Conservation (phyloP, 2,797 vertebrate species). For the Scomberomorus guttatus region DNA sequence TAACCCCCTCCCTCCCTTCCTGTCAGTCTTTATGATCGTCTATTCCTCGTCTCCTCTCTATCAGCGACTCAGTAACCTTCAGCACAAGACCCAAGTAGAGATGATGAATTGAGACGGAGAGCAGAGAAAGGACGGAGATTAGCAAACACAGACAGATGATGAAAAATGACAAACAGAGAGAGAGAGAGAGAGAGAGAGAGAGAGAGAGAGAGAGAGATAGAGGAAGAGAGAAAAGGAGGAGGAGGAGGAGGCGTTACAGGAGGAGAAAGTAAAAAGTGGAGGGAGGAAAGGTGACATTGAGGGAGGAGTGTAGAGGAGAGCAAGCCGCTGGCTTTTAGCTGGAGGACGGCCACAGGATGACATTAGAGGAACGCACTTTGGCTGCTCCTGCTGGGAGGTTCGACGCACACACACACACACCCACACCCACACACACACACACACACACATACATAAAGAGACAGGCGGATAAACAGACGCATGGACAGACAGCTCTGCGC, state of each 20-base stretch:
- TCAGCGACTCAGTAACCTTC: slow-evolving; percentile 84
- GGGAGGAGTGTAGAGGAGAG: slow-evolving; percentile 61
- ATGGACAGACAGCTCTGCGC: background rate
- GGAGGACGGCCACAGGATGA: slow-evolving; percentile 80
- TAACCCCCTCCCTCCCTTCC: slow-evolving; percentile 58
- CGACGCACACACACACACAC: slow-evolving; percentile 41
- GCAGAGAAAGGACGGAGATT: slow-evolving; percentile 85
- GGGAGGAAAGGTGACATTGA: slow-evolving; percentile 81
- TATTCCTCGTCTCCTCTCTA: slow-evolving; percentile 72
- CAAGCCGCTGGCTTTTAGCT: slow-evolving; percentile 78
- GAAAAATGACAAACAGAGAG: slow-evolving; percentile 86
- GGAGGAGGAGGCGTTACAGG: slow-evolving; percentile 44
- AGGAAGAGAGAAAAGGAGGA: slow-evolving; percentile 4
- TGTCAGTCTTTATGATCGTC: slow-evolving; percentile 83
- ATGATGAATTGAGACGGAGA: slow-evolving; percentile 87
- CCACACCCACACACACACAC: slow-evolving; percentile 39
- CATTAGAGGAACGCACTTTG: slow-evolving; percentile 79
- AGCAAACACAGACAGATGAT: slow-evolving; percentile 84
- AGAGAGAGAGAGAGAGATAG: slow-evolving; percentile 5
- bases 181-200: slow-evolving; percentile 36
- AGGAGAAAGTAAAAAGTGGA: slow-evolving; percentile 67
- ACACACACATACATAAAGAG: slow-evolving; percentile 21
- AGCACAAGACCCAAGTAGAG: slow-evolving; percentile 78
- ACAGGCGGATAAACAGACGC: background rate
- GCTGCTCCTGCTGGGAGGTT: slow-evolving; percentile 81